Evolutionary conservation across 2,888 invertebrate species (phyloP).

Genomic region (Norana najaformis): DNA sequence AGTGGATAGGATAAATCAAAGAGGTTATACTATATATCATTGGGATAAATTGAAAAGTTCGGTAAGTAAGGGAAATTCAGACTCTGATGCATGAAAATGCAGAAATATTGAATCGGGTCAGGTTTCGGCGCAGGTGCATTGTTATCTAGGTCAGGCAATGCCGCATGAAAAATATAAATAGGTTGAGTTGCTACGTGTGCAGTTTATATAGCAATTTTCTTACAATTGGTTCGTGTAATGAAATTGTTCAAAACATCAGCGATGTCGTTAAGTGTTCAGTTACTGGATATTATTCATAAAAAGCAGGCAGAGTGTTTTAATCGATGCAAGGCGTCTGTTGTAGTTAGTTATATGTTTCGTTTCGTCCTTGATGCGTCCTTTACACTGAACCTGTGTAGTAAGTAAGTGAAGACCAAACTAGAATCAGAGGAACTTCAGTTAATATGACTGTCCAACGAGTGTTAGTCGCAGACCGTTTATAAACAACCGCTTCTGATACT

Average conservation of each 20-base stretch:
- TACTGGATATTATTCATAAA: not conserved
- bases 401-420: slow-evolving; percentile 3
- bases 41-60: no score
- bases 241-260: not conserved
- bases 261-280: not conserved
- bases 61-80: not conserved
- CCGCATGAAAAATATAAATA: not conserved
- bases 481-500: not conserved
- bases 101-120: not conserved
- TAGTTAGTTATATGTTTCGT: not conserved
- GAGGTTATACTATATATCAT: no score
- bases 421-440: not conserved
- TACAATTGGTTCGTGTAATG: not conserved
- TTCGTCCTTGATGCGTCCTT: slow-evolving; percentile 1
- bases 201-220: not conserved
- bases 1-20: no score
- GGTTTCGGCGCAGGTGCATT: not conserved
- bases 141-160: not conserved
- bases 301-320: not conserved
- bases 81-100: no score
- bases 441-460: not conserved
- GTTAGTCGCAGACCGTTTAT: not conserved
- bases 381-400: not conserved
- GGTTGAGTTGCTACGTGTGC: not conserved
- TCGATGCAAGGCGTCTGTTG: not conserved